Percentiles rank a stretch among this genome's conserved stretches.
These are phyloP conservation scores for Euwallacea fornicatus DNA, from an alignment of 1,140 invertebrate species.

Conservation along the genomic window DNA sequence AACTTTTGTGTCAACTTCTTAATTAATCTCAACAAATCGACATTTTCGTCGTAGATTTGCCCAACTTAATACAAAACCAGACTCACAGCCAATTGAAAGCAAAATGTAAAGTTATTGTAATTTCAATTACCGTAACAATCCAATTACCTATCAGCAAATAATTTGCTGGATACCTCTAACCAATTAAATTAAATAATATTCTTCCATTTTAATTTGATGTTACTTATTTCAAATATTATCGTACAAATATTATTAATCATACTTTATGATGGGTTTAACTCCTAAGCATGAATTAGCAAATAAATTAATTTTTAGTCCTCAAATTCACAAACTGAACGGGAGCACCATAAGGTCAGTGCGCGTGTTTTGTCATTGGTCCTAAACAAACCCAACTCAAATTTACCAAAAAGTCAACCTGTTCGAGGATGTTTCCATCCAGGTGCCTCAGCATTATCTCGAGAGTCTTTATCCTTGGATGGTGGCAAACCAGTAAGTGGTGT, in stretches of 20 bases:
- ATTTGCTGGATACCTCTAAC: background rate
- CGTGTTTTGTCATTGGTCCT: slow-evolving; percentile 44
- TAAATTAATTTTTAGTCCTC: slow-evolving; percentile 30
- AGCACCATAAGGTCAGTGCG: slow-evolving; percentile 30
- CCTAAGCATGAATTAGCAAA: slow-evolving; percentile 8
- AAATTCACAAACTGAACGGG: slow-evolving; percentile 29
- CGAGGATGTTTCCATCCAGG: slow-evolving; percentile 91
- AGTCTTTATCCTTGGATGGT: slow-evolving; percentile 62
- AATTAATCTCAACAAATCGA: too few relatives aligned
- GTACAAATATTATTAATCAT: background rate
- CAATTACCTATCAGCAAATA: too few relatives aligned
- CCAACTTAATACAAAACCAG: too few relatives aligned
- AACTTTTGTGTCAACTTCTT: too few relatives aligned
- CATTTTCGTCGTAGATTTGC: too few relatives aligned
- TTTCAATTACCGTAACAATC: too few relatives aligned
- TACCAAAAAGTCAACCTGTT: slow-evolving; percentile 48
- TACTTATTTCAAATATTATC: background rate
- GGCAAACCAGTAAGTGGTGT: slow-evolving; percentile 64
- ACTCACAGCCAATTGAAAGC: too few relatives aligned
- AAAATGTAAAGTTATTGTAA: too few relatives aligned
- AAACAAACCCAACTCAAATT: slow-evolving; percentile 34
- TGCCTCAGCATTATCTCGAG: slow-evolving; percentile 67
- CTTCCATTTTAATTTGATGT: background rate
- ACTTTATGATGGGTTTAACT: background rate
- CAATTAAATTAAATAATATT: slow-evolving; percentile 26